phyloP scores from a whole-genome alignment of 2,113 vertebrate genomes.

The Caretta caretta region DNA sequence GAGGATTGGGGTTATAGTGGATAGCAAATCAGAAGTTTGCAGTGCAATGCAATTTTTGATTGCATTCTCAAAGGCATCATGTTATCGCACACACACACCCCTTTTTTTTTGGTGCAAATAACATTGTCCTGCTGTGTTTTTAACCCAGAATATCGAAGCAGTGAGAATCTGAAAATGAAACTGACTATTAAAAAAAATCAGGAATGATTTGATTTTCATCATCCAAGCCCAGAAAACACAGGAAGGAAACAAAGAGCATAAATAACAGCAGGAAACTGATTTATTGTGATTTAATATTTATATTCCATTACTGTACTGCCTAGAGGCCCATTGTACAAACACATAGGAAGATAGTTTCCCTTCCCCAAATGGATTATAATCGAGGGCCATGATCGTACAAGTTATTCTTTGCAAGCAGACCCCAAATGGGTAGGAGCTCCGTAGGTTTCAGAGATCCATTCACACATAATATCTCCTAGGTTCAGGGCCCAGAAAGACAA shows the following conservation, averaged over 20 bases:
- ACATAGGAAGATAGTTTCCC: not conserved
- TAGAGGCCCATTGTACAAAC: not conserved
- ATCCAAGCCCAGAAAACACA: not conserved
- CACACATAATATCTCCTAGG: not conserved
- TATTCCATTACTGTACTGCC: not conserved
- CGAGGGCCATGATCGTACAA: not conserved
- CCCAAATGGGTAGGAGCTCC: not conserved
- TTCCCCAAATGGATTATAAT: not conserved
- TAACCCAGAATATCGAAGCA: not conserved
- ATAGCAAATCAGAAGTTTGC: not conserved
- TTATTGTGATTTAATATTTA: not conserved
- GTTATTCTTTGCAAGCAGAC: not conserved
- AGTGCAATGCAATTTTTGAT: not conserved
- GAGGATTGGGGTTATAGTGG: fast-evolving
- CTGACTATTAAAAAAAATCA: not conserved
- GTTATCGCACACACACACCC: not conserved
- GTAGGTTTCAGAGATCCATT: not conserved
- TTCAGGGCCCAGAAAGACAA: not conserved
- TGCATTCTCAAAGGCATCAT: not conserved
- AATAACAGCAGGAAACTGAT: not conserved
- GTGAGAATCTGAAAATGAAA: not conserved
- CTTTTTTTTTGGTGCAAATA: not conserved
- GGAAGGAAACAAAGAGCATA: not conserved
- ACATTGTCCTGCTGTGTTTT: not conserved
- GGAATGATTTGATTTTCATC: fast-evolving